Percentiles rank a stretch among this genome's conserved stretches.
Conservation (phyloP, 2,113 vertebrate species). For the Leuciscus idus region DNA sequence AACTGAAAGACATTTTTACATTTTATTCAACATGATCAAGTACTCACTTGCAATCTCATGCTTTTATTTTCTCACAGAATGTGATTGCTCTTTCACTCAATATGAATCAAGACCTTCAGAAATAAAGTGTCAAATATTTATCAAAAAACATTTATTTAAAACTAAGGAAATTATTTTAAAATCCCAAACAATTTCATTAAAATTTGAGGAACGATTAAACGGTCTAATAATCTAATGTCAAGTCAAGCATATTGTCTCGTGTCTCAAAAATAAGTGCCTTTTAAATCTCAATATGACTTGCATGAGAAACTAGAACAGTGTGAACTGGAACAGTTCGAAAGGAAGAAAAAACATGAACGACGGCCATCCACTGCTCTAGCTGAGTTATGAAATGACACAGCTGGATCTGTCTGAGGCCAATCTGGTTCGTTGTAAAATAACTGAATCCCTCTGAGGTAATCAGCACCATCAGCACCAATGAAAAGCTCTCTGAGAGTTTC, state of each 20-base stretch:
- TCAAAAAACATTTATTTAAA: neutral
- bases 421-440: neutral
- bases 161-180: neutral
- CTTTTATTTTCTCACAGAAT: neutral
- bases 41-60: no score
- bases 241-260: no score
- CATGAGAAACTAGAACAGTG: neutral
- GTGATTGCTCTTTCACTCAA: neutral
- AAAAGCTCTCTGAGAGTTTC: conserved; percentile 24
- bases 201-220: no score
- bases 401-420: neutral
- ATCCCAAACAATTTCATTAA: neutral
- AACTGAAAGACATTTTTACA: no score
- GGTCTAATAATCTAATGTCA: no score
- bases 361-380: neutral
- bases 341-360: neutral
- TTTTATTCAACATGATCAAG: no score
- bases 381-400: conserved; percentile 18
- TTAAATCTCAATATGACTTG: neutral
- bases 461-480: conserved; percentile 32
- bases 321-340: neutral
- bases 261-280: neutral
- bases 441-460: conserved; percentile 28
- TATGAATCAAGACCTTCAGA: neutral
- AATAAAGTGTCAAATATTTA: no score